A percentile compares a stretch with the other conserved stretches of the same genome.
Evolutionary conservation across 2,797 vertebrate species (phyloP).

Genomic region (Notolabrus celidotus): DNA sequence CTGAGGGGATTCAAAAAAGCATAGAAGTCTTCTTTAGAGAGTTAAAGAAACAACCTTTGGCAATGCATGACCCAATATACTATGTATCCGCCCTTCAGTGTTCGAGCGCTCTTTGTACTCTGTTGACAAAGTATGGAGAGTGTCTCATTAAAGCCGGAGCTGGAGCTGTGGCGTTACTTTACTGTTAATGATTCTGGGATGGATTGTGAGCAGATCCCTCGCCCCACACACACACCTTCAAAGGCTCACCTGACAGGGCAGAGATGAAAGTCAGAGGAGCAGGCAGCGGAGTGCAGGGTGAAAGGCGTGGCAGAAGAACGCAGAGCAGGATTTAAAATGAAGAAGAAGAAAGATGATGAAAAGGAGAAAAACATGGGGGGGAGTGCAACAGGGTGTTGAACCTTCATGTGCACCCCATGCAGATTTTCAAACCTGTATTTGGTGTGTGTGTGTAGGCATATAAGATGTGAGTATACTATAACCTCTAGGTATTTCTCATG

Average conservation of each 20-base stretch:
- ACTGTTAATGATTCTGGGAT: slow-evolving; percentile 30
- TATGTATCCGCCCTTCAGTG: slow-evolving; percentile 29
- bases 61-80: slow-evolving; percentile 16
- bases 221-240: slow-evolving; percentile 9
- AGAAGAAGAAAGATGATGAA: neutral
- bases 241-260: slow-evolving; percentile 39
- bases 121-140: slow-evolving; percentile 30
- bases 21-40: slow-evolving; percentile 25
- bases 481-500: too few relatives aligned
- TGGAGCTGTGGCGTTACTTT: neutral
- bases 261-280: slow-evolving; percentile 39
- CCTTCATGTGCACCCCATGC: slow-evolving; percentile 17
- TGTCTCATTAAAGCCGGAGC: slow-evolving; percentile 20
- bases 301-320: slow-evolving; percentile 18
- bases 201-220: slow-evolving; percentile 12
- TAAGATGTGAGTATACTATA: too few relatives aligned
- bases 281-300: neutral
- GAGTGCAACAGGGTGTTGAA: neutral
- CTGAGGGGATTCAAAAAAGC: slow-evolving; percentile 38
- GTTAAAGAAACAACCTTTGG: slow-evolving; percentile 29
- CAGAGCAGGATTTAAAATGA: slow-evolving; percentile 10
- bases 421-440: neutral
- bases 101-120: slow-evolving; percentile 28
- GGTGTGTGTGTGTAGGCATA: neutral
- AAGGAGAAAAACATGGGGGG: neutral